Evolutionary conservation across 1,140 invertebrate species (phyloP), one percentile per base, ranked within the genome.

Genomic region (Chymomyza costata): DNA sequence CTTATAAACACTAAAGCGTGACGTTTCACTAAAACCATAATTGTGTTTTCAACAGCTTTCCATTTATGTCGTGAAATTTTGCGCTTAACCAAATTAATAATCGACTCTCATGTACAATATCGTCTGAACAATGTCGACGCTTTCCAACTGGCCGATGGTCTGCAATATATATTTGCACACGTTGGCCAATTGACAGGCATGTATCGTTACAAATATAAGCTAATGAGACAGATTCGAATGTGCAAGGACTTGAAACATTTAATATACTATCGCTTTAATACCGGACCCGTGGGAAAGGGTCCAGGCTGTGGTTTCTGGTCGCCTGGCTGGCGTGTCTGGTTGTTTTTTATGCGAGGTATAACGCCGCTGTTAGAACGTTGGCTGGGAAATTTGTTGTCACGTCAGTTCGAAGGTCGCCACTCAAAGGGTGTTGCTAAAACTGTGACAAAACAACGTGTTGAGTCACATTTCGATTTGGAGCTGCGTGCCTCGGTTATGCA

Each of bases 121-220:
- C 91, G 98, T 16, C 87, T 99, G 25, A 99, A 99, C 85, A 99
- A 99, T 83, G 97, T 99, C 7, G 98, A 99, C 87, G 98, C 98
- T 6, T 99, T 99, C 86, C 95, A 99, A 89, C 87, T 99, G 32
- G 92, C 98, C 10, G 98, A 99, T 88, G 98, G 98, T 16, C 86
- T 99, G n/a, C 98, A 99, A 86, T 99, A 99, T 83, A 97, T 99
- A 34, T 99, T 99, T 87, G 96, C 98, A 13, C 98, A 99, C 84
- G 98, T 99, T 17, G 98, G 98, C 6, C 98, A 99, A 86, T 87
- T 99, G 10, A 99, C 98, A 2, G 98, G 98, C 85, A 99, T 99
- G 98, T 99, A 99, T 87, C 89, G 98, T 35, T 99, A 99, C 89
- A 99, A 99, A 83, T 99, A 99, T 87, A 99, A 99, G 86, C 88